phyloP scores from a whole-genome alignment of 2,797 vertebrate genomes.

The Smutsia gigantea region DNA sequence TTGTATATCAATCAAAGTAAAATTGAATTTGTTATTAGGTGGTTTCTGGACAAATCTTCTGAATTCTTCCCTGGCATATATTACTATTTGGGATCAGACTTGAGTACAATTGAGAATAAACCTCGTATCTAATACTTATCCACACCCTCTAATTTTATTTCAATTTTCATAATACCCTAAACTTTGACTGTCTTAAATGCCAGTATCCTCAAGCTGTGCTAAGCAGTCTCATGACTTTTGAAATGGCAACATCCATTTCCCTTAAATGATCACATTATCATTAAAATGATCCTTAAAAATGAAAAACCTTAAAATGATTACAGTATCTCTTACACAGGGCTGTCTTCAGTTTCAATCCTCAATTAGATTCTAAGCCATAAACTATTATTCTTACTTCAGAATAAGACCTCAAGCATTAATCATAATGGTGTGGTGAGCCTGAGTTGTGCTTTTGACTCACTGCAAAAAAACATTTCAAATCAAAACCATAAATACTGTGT shows the following conservation, averaged over 20 bases:
- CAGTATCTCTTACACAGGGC: not conserved
- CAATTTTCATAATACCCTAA: not conserved
- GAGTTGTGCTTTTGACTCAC: not conserved
- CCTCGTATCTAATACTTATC: not conserved
- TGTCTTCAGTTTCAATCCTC: not conserved
- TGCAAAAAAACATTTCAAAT: not conserved
- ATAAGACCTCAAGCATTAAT: not conserved
- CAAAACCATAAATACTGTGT: not conserved
- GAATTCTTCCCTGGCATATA: not conserved
- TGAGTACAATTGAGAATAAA: not conserved
- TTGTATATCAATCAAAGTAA: not conserved
- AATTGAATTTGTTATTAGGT: not conserved
- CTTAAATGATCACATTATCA: not conserved
- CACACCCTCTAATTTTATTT: not conserved
- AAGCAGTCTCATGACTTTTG: not conserved
- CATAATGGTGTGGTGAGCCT: not conserved
- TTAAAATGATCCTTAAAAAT: too few relatives aligned
- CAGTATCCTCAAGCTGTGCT: not conserved
- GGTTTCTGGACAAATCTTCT: not conserved
- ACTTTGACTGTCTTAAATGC: not conserved
- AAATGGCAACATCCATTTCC: not conserved
- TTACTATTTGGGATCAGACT: not conserved
- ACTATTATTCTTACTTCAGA: not conserved
- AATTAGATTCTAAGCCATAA: not conserved
- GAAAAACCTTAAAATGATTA: not conserved